Evolutionary conservation across 2,888 invertebrate species (phyloP).

Genomic region (Elmis aenea): DNA sequence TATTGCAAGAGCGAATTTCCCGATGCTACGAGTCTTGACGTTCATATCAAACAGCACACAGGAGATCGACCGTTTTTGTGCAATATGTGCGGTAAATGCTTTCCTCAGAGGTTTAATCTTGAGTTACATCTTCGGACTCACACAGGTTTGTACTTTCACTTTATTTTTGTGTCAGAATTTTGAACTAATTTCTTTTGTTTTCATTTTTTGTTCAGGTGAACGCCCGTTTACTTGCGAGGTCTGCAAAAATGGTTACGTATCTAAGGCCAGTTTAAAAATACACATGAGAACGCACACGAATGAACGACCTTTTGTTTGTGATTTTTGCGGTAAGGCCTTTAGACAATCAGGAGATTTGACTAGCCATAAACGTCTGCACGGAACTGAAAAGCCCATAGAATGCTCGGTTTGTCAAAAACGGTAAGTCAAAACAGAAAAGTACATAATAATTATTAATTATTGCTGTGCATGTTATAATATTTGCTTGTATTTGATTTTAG

Average conservation of each 20-base stretch:
- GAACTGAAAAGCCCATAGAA: conserved; percentile 47
- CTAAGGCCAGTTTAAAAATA: conserved; percentile 47
- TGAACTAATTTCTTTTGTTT: neutral
- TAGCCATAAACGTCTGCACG: conserved; percentile 46
- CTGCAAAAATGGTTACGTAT: conserved; percentile 47
- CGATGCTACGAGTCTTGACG: conserved; percentile 39
- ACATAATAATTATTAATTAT: neutral
- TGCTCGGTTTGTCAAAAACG: conserved; percentile 45
- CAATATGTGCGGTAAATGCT: conserved; percentile 46
- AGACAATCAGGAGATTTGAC: conserved; percentile 46
- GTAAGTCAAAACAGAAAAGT: conserved; percentile 26
- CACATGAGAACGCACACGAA: conserved; percentile 49
- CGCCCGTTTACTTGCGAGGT: conserved; percentile 46
- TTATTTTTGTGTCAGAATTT: neutral
- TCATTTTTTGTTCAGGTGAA: conserved; percentile 36
- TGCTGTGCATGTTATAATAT: neutral
- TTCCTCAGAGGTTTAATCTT: conserved; percentile 46
- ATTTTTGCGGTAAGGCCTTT: conserved; percentile 48
- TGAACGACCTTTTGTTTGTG: conserved; percentile 46
- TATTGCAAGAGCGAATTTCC: conserved; percentile 47
- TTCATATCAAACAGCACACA: conserved; percentile 47
- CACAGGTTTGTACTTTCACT: conserved; percentile 34
- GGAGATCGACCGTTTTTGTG: conserved; percentile 46
- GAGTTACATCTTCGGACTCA: conserved; percentile 46
- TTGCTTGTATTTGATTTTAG: conserved; percentile 25